Percentiles rank a stretch among this genome's conserved stretches.
These are phyloP conservation scores for Yasuhikotakia modesta DNA, from an alignment of 2,797 vertebrate species.

Conservation along the genomic window DNA sequence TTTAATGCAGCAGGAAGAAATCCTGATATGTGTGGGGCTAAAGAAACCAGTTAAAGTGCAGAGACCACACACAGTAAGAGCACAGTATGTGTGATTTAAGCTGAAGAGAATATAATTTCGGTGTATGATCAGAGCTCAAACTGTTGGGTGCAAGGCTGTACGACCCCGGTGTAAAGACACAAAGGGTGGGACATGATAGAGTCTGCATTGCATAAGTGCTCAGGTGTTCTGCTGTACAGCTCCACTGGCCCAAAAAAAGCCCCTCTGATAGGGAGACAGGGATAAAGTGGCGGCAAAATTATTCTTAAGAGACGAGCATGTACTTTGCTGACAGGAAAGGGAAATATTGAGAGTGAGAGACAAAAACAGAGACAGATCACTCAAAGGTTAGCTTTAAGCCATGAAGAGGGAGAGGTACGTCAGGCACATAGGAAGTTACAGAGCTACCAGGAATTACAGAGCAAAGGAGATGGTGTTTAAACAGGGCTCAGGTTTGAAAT, in stretches of 20 bases:
- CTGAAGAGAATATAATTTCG: slow-evolving; percentile 17
- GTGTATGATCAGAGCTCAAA: slow-evolving; percentile 13
- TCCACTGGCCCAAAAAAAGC: slow-evolving; percentile 16
- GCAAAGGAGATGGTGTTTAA: slow-evolving; percentile 34
- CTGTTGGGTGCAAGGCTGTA: neutral
- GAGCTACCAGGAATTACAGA: slow-evolving; percentile 25
- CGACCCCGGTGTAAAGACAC: slow-evolving; percentile 27
- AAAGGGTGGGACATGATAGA: neutral
- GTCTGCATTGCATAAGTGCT: slow-evolving; percentile 13
- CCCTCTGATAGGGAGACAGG: slow-evolving; percentile 38
- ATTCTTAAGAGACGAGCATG: slow-evolving; percentile 39
- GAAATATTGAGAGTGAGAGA: neutral
- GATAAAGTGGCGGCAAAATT: slow-evolving; percentile 32
- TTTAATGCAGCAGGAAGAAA: slow-evolving; percentile 63
- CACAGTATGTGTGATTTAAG: slow-evolving; percentile 1
- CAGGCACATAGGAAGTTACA: neutral
- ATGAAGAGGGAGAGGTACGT: slow-evolving; percentile 16
- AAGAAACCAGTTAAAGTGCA: neutral
- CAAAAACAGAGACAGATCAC: neutral
- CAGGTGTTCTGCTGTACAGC: slow-evolving; percentile 16
- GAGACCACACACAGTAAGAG: neutral
- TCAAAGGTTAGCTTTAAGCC: slow-evolving; percentile 24
- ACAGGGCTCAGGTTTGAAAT: slow-evolving; percentile 25
- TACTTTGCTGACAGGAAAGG: slow-evolving; percentile 19
- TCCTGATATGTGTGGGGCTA: slow-evolving; percentile 5